Base-by-base conservation (phyloP, 2,888 invertebrate genomes). In the Neria commutata region DNA sequence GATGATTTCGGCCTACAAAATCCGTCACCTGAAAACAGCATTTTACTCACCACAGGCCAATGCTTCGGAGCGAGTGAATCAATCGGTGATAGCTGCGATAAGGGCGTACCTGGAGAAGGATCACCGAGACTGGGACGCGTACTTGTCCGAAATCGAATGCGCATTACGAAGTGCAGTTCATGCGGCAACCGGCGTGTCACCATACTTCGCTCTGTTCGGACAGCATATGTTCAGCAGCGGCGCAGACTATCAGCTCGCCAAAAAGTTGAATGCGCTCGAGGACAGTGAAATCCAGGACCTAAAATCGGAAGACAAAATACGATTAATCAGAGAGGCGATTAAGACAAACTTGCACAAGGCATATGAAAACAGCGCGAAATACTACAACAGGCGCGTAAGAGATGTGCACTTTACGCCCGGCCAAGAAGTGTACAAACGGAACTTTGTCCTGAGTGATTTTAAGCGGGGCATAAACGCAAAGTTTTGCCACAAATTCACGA, bases 31-130 rank as follows among this genome's bases (percentile, higher is more conserved):
- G 4, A 69, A 58, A 49, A 74, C 66, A 33, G 64, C 71, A 0
- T 49, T 53, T 3, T 76, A 78, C 53, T 70, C 73, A n/a, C 73
- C 76, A 0, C 77, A 78, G 60, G 57, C 61, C 0, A 78, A 77
- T 58, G 73, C 73, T 1, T 72, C 72, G 0, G 77, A 78, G 54
- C 56, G 74, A 1, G 67, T 71, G 0, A 78, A 78, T 52, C 60
- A 70, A 21, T 70, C 71, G 0, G 54, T 77, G 1, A 65, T 72
- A 4, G 73, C 74, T 0, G 71, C 69, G 46, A 70, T 79, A 1
- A 24, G 63, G 11, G 49, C 60, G 0, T 62, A 64, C 19, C 2
- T 66, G 1, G 24, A 67, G 10, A n/a, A 51, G 0, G 61, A 66
- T 42, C 66, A 65, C 8, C 10, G 54, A 8, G 58, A 64, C 2